Base-by-base conservation (phyloP, 2,113 vertebrate species). In the Polyodon spathula region DNA sequence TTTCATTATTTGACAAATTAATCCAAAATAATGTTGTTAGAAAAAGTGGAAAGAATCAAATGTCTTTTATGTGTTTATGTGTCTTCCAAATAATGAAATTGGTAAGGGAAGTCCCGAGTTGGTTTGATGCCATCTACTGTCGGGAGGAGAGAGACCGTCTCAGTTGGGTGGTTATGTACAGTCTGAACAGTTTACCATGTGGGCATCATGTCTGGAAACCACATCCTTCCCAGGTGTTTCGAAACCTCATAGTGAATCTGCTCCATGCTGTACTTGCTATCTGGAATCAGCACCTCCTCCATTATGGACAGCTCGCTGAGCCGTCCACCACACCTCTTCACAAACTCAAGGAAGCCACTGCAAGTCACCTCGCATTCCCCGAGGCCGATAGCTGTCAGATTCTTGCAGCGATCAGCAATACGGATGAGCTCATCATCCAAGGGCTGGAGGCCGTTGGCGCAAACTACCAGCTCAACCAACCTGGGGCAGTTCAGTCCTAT, bases 141-240 rank as follows among this genome's bases (percentile, higher is more conserved):
- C n/a, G n/a, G n/a, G n/a, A n/a, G n/a, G n/a, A n/a, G n/a, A n/a
- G n/a, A n/a, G n/a, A n/a, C n/a, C n/a, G n/a, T n/a, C n/a, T n/a
- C n/a, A n/a, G n/a, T n/a, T n/a, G n/a, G n/a, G n/a, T n/a, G n/a
- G n/a, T n/a, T n/a, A n/a, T n/a, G n/a, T n/a, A n/a, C n/a, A n/a
- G n/a, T n/a, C n/a, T n/a, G n/a, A n/a, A n/a, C n/a, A n/a, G n/a
- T 69, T 76, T 56, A 85, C 85, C 85, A 86, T 0, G 78, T 86
- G 3, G 85, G 85, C 84, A 86, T 87, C 80, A 82, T 84, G 43
- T 87, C 85, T 58, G 85, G 84, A 62, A 83, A 87, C 84, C 85
- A 86, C 70, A 84, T 71, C n/a, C 84, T 79, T n/a, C 85, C 85
- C 0, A 86, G 83, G 54, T 84, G 74, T 16, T 83, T 80, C 53